phyloP scores from a whole-genome alignment of 2,797 vertebrate genomes.

The Sebastes matsubarae region DNA sequence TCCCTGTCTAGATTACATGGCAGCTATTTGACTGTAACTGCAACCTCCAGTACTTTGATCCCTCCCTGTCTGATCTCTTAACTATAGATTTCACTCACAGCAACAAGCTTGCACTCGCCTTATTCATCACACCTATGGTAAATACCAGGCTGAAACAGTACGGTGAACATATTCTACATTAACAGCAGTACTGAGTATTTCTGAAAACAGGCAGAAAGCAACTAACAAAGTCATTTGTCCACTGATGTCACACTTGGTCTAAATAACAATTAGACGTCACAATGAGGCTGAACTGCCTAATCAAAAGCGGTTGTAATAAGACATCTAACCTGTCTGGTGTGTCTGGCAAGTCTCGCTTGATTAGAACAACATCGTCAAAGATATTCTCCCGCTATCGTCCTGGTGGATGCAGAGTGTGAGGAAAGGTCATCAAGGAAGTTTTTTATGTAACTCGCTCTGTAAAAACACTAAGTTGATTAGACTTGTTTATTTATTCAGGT shows the following conservation, averaged over 20 bases:
- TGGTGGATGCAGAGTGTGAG: slow-evolving; percentile 51
- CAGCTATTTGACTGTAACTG: slow-evolving; percentile 60
- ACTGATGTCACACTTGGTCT: slow-evolving; percentile 45
- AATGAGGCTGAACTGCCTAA: slow-evolving; percentile 33
- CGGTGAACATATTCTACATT: slow-evolving; percentile 17
- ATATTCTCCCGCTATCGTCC: slow-evolving; percentile 49
- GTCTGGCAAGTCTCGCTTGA: slow-evolving; percentile 48
- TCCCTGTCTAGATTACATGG: slow-evolving; percentile 63
- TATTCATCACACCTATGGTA: slow-evolving; percentile 33
- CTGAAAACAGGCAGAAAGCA: slow-evolving; percentile 11
- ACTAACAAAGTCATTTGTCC: slow-evolving; percentile 31
- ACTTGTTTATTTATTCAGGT: slow-evolving; percentile 98
- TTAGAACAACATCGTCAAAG: slow-evolving; percentile 46
- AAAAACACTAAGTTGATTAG: slow-evolving; percentile 83
- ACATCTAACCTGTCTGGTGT: slow-evolving; percentile 55
- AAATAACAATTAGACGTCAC: slow-evolving; percentile 47
- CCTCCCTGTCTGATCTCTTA: slow-evolving; percentile 67
- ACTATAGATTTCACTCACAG: slow-evolving; percentile 48
- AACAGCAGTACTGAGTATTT: neutral
- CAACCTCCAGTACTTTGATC: slow-evolving; percentile 69
- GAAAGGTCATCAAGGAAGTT: slow-evolving; percentile 76
- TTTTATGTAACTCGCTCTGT: slow-evolving; percentile 72
- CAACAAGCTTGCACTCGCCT: slow-evolving; percentile 48
- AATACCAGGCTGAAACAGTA: slow-evolving; percentile 1
- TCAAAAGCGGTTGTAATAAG: slow-evolving; percentile 48